A percentile compares a stretch with the other conserved stretches of the same genome.
These are phyloP conservation scores for Paedocypris micromegethes DNA, from an alignment of 2,797 vertebrate species.

Conservation along the genomic window DNA sequence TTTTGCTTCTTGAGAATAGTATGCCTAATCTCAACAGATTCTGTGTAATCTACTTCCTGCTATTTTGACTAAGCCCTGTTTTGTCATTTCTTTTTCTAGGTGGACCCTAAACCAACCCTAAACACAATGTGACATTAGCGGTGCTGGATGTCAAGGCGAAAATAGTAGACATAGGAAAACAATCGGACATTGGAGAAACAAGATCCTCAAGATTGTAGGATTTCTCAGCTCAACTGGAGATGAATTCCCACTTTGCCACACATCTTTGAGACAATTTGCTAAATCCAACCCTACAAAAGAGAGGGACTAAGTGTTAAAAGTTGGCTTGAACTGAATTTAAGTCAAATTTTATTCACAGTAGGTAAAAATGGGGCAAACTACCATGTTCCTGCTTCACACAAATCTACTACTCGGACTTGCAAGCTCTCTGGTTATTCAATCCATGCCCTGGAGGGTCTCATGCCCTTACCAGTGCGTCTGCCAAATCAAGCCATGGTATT, in stretches of 20 bases:
- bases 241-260: conserved; percentile 34
- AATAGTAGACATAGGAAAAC: no score
- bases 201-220: not conserved
- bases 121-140: conserved; percentile 10
- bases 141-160: no score
- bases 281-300: conserved; percentile 33
- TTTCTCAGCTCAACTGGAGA: conserved; percentile 23
- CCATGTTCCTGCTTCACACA: conserved; percentile 68
- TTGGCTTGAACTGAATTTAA: conserved; percentile 15
- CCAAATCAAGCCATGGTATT: conserved; percentile 97
- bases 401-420: conserved; percentile 73
- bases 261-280: conserved; percentile 24
- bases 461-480: conserved; percentile 85
- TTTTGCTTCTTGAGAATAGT: not conserved
- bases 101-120: conserved; percentile 52
- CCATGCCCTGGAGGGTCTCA: conserved; percentile 85
- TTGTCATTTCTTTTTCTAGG: conserved; percentile 47
- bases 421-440: conserved; percentile 67
- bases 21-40: not conserved
- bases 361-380: conserved; percentile 65
- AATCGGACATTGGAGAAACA: not conserved
- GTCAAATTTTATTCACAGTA: conserved; percentile 45
- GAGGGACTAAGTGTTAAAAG: conserved; percentile 9
- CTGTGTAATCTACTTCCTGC: conserved; percentile 1
- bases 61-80: conserved; percentile 27